These are phyloP conservation scores for Pantherophis guttatus DNA, from an alignment of 2,113 vertebrate species.

Conservation along the genomic window DNA sequence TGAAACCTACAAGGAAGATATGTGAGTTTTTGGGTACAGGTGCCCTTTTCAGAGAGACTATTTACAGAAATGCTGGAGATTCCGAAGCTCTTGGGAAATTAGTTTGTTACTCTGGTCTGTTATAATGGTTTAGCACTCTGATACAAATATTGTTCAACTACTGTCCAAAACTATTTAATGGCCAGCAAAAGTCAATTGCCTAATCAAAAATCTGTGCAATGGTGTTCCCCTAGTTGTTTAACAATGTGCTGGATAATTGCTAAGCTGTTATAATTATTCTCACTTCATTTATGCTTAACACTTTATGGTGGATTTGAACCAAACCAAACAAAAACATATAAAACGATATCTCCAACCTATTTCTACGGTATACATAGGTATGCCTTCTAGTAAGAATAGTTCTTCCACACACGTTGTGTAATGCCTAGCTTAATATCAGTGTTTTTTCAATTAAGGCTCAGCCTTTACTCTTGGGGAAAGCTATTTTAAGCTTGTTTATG, in stretches of 20 bases:
- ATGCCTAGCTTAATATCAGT: background rate
- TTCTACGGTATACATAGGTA: background rate
- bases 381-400: background rate
- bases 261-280: background rate
- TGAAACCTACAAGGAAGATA: background rate
- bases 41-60: background rate
- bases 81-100: background rate
- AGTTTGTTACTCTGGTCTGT: background rate
- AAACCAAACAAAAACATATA: background rate
- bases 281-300: background rate
- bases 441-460: background rate
- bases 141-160: background rate
- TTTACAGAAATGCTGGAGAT: background rate
- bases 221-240: background rate
- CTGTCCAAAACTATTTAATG: background rate
- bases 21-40: background rate
- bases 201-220: background rate
- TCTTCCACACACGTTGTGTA: background rate
- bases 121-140: background rate
- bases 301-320: background rate
- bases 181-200: background rate
- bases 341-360: background rate
- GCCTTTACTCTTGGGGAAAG: constrained; percentile 60
- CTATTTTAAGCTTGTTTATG: constrained; percentile 65
- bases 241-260: background rate